Conservation (phyloP, 2,797 vertebrate species). For the Pteronotus mesoamericanus region DNA sequence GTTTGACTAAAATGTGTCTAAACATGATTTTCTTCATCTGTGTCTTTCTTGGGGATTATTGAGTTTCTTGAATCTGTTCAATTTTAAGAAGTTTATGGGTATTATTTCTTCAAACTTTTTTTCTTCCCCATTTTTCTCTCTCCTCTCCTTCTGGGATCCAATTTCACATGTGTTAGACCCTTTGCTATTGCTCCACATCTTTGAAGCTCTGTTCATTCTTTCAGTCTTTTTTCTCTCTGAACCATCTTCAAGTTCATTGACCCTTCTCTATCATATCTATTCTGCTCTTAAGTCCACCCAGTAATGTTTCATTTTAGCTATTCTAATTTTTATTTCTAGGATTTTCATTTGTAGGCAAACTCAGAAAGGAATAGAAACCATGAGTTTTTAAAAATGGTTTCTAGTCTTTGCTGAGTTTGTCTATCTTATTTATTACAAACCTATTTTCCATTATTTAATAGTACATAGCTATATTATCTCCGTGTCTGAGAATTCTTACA, state of each 20-base stretch:
- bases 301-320: not conserved
- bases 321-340: not conserved
- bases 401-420: not conserved
- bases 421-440: not conserved
- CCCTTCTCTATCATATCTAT: not conserved
- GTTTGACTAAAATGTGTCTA: not conserved
- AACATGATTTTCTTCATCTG: not conserved
- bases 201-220: not conserved
- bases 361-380: no score
- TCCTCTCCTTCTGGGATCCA: not conserved
- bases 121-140: not conserved
- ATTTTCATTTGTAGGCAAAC: slow-evolving; percentile 17
- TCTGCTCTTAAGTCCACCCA: not conserved
- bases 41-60: not conserved
- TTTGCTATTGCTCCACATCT: not conserved
- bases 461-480: not conserved
- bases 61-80: not conserved
- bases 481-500: not conserved
- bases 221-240: not conserved
- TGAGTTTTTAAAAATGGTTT: not conserved
- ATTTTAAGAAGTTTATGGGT: not conserved
- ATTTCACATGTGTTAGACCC: not conserved
- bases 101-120: not conserved
- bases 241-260: not conserved
- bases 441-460: not conserved